Evolutionary conservation across 1,140 invertebrate species (phyloP), one percentile per base, ranked within the genome.

Genomic region (Neelides sp.): DNA sequence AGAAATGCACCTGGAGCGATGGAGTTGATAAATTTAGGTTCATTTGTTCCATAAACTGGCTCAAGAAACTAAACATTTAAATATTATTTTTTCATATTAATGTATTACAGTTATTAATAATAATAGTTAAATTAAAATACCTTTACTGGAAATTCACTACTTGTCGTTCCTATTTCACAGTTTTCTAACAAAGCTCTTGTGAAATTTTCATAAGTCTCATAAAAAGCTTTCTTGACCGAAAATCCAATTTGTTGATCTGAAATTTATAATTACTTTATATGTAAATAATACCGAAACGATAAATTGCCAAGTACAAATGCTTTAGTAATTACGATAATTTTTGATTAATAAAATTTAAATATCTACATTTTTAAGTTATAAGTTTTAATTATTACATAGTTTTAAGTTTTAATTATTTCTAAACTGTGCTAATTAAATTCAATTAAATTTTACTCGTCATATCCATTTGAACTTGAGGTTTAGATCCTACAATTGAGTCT

Each of bases 371-470:
- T n/a, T n/a, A n/a, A n/a, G n/a, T n/a, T n/a, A n/a, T n/a, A n/a
- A n/a, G n/a, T n/a, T n/a, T n/a, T n/a, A n/a, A n/a, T n/a, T n/a
- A n/a, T n/a, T n/a, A n/a, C n/a, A n/a, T n/a, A n/a, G n/a, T n/a
- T n/a, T n/a, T n/a, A n/a, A n/a, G n/a, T n/a, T n/a, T n/a, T n/a
- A n/a, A n/a, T n/a, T n/a, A n/a, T n/a, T n/a, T n/a, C n/a, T n/a
- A n/a, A n/a, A n/a, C n/a, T n/a, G n/a, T n/a, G n/a, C n/a, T n/a
- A n/a, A n/a, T n/a, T n/a, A n/a, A n/a, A n/a, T n/a, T n/a, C n/a
- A n/a, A n/a, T n/a, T n/a, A n/a, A n/a, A n/a, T n/a, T 78, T 78
- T 70, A 92, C 88, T 87, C 32, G 88, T 91, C 78, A 88, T 87
- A 66, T 94, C 89, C 34, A 89, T 71, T 76, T 80, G 84, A 17